phyloP scores from a whole-genome alignment of 2,113 vertebrate species.

The Anhinga anhinga region DNA sequence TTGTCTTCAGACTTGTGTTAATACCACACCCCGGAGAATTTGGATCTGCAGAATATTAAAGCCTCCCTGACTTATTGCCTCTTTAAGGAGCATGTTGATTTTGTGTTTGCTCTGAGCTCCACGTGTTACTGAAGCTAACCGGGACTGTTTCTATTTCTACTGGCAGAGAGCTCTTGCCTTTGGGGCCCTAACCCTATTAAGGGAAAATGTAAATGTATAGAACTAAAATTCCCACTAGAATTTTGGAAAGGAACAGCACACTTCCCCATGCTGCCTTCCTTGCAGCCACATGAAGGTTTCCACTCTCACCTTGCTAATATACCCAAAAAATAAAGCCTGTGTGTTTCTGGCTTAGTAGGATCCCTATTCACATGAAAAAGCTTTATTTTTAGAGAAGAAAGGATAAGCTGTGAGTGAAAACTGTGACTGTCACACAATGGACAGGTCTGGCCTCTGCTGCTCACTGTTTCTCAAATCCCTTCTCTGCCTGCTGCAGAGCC shows the following conservation, averaged over 20 bases:
- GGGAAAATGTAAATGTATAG: conserved; percentile 9
- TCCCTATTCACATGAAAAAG: not conserved
- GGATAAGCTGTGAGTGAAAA: conserved; percentile 5
- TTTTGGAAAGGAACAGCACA: not conserved
- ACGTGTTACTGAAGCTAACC: not conserved
- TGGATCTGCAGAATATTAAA: conserved; percentile 24
- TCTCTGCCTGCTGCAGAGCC: not conserved
- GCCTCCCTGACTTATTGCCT: conserved; percentile 18
- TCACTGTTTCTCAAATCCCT: not conserved
- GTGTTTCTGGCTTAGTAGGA: not conserved
- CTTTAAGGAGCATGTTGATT: conserved; percentile 47
- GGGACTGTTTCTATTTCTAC: not conserved
- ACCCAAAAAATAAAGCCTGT: not conserved
- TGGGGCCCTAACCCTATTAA: conserved; percentile 26
- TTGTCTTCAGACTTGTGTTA: conserved; percentile 18
- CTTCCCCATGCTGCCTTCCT: not conserved
- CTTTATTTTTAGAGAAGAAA: conserved; percentile 43
- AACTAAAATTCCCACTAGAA: conserved; percentile 36
- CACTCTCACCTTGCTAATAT: conserved; percentile 4
- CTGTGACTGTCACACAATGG: not conserved
- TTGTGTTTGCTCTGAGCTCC: conserved; percentile 19
- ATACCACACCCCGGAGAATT: not conserved
- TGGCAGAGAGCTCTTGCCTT: conserved; percentile 30
- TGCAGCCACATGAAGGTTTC: not conserved
- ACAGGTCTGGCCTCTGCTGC: not conserved